Evolutionary conservation across 2,888 invertebrate species (phyloP).

Genomic region (Ethmia dodecea): DNA sequence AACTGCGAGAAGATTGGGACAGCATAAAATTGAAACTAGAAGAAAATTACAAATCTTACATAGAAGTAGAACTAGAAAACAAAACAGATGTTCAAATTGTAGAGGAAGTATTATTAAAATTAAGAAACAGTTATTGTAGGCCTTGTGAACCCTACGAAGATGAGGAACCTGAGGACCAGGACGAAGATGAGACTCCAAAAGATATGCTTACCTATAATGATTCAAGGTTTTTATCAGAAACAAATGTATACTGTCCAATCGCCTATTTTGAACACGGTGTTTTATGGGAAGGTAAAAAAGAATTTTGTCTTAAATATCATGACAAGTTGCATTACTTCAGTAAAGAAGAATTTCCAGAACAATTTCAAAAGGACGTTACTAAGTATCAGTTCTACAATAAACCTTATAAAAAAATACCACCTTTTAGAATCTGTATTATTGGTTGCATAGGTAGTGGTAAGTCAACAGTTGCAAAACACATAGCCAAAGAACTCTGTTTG

Average conservation of each 20-base stretch:
- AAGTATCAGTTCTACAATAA: slow-evolving; percentile 62
- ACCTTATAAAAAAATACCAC: slow-evolving; percentile 62
- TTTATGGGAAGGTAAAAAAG: slow-evolving; percentile 79
- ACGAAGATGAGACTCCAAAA: slow-evolving; percentile 31
- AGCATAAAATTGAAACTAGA: slow-evolving; percentile 59
- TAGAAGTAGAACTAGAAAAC: slow-evolving; percentile 64
- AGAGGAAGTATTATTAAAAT: slow-evolving; percentile 49
- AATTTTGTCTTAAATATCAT: slow-evolving; percentile 67
- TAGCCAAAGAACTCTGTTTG: slow-evolving; percentile 76
- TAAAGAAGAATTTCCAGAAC: slow-evolving; percentile 59
- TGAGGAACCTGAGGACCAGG: slow-evolving; percentile 31
- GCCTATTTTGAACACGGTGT: slow-evolving; percentile 70
- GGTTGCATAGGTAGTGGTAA: slow-evolving; percentile 77
- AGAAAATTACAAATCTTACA: slow-evolving; percentile 45
- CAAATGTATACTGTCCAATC: slow-evolving; percentile 79
- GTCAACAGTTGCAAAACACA: slow-evolving; percentile 58
- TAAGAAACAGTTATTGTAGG: slow-evolving; percentile 49
- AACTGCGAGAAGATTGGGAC: slow-evolving; percentile 56
- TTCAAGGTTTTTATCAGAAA: slow-evolving; percentile 72
- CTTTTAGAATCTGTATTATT: slow-evolving; percentile 75
- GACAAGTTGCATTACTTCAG: slow-evolving; percentile 75
- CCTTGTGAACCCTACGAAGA: slow-evolving; percentile 37
- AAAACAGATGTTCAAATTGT: slow-evolving; percentile 54
- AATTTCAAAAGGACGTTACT: slow-evolving; percentile 69
- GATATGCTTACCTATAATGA: slow-evolving; percentile 44